Evolutionary conservation across 1,140 invertebrate genomes (phyloP).

Genomic region (Macrobrachium nipponense): DNA sequence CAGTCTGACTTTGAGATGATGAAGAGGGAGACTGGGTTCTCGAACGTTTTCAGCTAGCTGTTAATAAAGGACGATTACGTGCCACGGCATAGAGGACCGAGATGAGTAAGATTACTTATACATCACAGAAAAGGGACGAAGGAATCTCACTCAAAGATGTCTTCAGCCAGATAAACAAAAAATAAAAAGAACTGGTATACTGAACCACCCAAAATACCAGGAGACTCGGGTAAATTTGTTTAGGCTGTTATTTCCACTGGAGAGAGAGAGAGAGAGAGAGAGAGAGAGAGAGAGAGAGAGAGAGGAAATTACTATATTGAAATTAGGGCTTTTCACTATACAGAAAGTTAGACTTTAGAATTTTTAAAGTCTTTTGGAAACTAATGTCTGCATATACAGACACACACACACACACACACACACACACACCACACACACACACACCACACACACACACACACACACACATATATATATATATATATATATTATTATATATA

Average conservation of each 20-base stretch:
- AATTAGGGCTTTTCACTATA: neutral
- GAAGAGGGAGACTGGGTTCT: too few relatives aligned
- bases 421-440: too few relatives aligned
- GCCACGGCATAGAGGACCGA: too few relatives aligned
- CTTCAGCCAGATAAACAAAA: too few relatives aligned
- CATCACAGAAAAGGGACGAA: too few relatives aligned
- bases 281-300: conserved; percentile 13
- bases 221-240: neutral
- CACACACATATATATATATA: neutral
- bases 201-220: neutral
- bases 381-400: neutral
- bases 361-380: neutral
- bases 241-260: neutral
- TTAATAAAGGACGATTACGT: too few relatives aligned
- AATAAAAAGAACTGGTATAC: neutral
- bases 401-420: neutral
- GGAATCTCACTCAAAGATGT: too few relatives aligned
- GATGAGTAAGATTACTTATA: too few relatives aligned
- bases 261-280: conserved; percentile 13
- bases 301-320: neutral
- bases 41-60: too few relatives aligned
- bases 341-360: neutral
- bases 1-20: too few relatives aligned
- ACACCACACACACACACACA: too few relatives aligned
- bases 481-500: neutral